Evolutionary conservation across 2,113 vertebrate species (phyloP).

Genomic region (Cryptotis parvus): DNA sequence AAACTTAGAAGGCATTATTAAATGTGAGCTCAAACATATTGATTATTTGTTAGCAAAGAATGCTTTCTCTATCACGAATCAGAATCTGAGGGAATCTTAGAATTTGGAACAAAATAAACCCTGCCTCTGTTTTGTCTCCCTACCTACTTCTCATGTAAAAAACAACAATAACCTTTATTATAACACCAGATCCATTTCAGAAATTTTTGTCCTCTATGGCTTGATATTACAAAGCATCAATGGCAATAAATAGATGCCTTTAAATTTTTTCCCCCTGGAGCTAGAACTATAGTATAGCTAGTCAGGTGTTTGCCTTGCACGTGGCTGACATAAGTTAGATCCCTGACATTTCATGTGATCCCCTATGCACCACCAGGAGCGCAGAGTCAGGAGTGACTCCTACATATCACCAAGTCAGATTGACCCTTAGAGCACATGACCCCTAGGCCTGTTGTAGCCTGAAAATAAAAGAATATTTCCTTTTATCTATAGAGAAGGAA

Average conservation of each 20-base stretch:
- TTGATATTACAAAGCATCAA: not conserved
- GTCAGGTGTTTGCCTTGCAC: too few species aligned
- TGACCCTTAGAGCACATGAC: too few species aligned
- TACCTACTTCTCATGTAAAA: not conserved
- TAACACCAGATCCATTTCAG: not conserved
- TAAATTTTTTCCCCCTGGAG: not conserved
- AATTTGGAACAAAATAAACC: constrained; percentile 27
- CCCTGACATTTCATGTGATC: too few species aligned
- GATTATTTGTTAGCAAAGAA: not conserved
- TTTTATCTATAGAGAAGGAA: not conserved
- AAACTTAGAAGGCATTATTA: not conserved
- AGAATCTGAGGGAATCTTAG: constrained; percentile 22
- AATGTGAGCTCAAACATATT: not conserved
- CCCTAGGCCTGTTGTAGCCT: too few species aligned
- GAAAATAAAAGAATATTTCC: not conserved
- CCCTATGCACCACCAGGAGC: too few species aligned
- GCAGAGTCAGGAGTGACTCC: too few species aligned
- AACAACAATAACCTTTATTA: not conserved
- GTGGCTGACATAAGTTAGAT: too few species aligned
- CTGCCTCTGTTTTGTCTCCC: not conserved
- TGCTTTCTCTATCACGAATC: not conserved
- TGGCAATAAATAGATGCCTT: constrained; percentile 5
- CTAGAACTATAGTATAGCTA: not conserved
- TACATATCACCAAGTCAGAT: too few species aligned
- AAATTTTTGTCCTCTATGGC: not conserved